Percentiles rank a stretch among this genome's conserved stretches.
Evolutionary conservation across 1,140 invertebrate genomes (phyloP).

Genomic region (Linepithema humile): DNA sequence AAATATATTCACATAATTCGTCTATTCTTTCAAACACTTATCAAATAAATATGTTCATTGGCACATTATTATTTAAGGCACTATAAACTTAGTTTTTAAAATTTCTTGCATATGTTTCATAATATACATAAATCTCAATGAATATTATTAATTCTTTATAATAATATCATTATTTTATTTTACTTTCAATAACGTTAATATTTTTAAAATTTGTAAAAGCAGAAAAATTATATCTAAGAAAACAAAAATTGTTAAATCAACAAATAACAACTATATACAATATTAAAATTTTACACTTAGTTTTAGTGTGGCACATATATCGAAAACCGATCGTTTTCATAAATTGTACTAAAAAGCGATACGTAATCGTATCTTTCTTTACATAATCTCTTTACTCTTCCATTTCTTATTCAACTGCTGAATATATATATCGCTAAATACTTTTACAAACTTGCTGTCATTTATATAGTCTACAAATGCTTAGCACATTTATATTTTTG

Average conservation of each 20-base stretch:
- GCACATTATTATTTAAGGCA: constrained; percentile 22
- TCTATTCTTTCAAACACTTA: neutral
- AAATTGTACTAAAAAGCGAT: constrained; percentile 12
- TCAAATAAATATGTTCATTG: constrained; percentile 10
- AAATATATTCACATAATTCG: neutral
- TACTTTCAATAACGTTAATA: constrained; percentile 1
- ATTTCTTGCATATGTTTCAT: no score
- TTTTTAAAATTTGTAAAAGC: constrained; percentile 1
- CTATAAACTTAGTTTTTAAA: no score
- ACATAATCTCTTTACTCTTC: constrained; percentile 7
- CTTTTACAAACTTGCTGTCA: neutral
- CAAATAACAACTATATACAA: constrained; percentile 29
- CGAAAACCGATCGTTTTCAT: constrained; percentile 7
- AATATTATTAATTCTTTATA: neutral
- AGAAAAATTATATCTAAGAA: neutral
- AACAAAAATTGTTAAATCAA: constrained; percentile 28
- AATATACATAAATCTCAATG: no score
- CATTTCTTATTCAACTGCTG: neutral
- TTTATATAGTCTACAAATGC: neutral
- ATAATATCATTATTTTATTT: neutral
- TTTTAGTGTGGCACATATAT: constrained; percentile 44
- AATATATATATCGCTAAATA: neutral
- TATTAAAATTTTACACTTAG: constrained; percentile 16
- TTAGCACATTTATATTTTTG: neutral
- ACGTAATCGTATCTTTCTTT: neutral